Percentiles rank a stretch among this genome's conserved stretches.
Conservation (phyloP, 2,888 invertebrate species). For the Agriopis leucophaearia region DNA sequence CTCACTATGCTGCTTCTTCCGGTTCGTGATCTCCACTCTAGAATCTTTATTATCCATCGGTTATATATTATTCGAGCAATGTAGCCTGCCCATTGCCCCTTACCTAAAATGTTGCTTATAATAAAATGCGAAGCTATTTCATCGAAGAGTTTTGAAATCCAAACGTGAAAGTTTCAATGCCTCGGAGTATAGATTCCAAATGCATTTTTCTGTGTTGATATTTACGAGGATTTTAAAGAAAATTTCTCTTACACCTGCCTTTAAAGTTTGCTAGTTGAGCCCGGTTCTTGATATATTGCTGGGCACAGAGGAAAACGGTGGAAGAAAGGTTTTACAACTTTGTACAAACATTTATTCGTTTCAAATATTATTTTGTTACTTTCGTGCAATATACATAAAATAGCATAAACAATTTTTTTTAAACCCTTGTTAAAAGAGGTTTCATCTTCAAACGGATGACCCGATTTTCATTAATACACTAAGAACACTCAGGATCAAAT, state of each 20-base stretch:
- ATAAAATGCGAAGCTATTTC: background rate
- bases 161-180: slow-evolving; percentile 4
- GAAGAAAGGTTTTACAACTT: background rate
- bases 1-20: no score
- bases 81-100: background rate
- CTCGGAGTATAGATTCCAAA: slow-evolving; percentile 24
- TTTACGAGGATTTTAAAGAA: slow-evolving; percentile 21
- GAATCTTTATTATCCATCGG: no score
- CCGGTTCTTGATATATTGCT: background rate
- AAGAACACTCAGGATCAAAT: no score
- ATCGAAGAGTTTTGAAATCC: background rate
- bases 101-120: background rate
- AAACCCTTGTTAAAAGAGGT: no score
- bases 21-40: no score
- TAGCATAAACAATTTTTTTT: no score
- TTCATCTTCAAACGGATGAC: no score
- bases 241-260: slow-evolving; percentile 19
- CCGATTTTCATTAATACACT: no score
- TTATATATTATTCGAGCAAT: no score
- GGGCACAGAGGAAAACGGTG: background rate
- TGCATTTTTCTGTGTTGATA: slow-evolving; percentile 26
- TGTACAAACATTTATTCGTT: background rate
- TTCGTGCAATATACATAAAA: background rate
- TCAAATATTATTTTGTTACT: background rate
- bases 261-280: slow-evolving; percentile 16